Base-by-base conservation (phyloP, 2,113 vertebrate genomes). In the Rattus rattus region DNA sequence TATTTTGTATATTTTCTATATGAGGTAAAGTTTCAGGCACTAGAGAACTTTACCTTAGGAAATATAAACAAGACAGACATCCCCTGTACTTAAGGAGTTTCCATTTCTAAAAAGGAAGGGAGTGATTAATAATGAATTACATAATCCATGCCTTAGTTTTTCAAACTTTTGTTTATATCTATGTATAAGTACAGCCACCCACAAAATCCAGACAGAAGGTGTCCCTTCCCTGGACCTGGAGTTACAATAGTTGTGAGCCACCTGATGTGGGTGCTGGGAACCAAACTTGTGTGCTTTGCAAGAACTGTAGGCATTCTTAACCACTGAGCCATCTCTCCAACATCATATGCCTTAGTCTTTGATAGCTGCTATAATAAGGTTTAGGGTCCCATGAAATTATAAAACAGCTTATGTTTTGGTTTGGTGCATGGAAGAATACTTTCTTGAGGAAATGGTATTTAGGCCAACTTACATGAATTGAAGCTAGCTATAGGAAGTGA, bases 361-460 rank as follows among this genome's bases (percentile, higher is more conserved):
- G 67, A 20, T 43, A 97, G 65, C 19, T 83, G 30, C 26, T 73
- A 47, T 90, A 43, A 92, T 56, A 52, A 95, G 91, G 77, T 93
- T 89, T 86, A 91, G 9, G 77, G 28, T 63, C 20, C 56, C 19
- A 28, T 65, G 49, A 96, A 24, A 95, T 43, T 79, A 73, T 93
- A 85, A 94, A 75, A 91, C 67, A 73, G 20, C 75, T 61, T 14
- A 47, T 19, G 24, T 65, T 19, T 83, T 70, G 59, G 56, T 91
- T 89, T 65, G 20, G 59, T 86, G 87, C 28, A 54, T 76, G 39
- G 91, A 79, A 77, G 72, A 91, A 83, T 36, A 30, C 80, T 96
- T 94, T 92, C 76, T 88, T 92, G 59, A 95, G n/a, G 87, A 63
- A 84, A 84, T 75, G 49, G 39, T 17, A 59, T 47, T 83, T 92